Percentiles rank a stretch among this genome's conserved stretches.
Conservation (phyloP, 1,140 invertebrate genomes). For the Drosophila erecta region DNA sequence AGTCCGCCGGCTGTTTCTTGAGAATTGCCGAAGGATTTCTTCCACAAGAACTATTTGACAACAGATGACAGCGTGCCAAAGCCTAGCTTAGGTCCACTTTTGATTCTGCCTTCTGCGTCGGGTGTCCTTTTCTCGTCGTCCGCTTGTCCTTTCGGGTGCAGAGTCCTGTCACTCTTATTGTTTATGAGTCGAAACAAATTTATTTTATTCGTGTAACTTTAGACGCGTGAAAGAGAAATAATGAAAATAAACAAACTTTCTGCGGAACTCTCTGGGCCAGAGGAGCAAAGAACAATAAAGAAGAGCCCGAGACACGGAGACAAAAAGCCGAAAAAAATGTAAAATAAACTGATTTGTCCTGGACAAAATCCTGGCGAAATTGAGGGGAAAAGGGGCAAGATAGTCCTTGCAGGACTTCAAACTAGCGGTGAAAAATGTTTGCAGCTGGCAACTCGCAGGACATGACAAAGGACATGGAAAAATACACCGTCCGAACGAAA, state of each 20-base stretch:
- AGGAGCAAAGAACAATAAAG: conserved; percentile 15
- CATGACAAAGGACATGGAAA: conserved; percentile 52
- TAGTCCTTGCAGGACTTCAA: conserved; percentile 14
- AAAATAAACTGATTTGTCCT: conserved; percentile 47
- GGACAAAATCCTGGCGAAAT: background rate
- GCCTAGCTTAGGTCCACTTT: conserved; percentile 27
- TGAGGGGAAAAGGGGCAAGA: background rate
- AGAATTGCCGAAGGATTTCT: background rate
- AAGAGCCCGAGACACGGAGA: conserved; percentile 1
- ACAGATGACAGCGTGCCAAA: conserved; percentile 11
- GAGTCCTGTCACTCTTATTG: conserved; percentile 43
- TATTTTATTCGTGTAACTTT: conserved; percentile 52
- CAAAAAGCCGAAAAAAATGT: conserved; percentile 41
- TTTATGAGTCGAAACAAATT: conserved; percentile 52
- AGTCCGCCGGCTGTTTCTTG: background rate
- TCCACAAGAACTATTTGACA: conserved; percentile 27
- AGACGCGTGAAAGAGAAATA: conserved; percentile 44
- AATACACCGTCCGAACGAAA: conserved; percentile 16
- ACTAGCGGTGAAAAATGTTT: conserved; percentile 46
- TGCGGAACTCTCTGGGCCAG: background rate
- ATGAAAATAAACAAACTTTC: conserved; percentile 25
- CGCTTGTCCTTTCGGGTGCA: background rate
- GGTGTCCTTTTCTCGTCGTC: background rate
- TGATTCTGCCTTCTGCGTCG: background rate
- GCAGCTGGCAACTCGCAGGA: conserved; percentile 44